Evolutionary conservation across 37 sponge, comb jelly and placozoan species (phyloP), one percentile per base, ranked within the genome.

Genomic region (Mnemiopsis leidyi): DNA sequence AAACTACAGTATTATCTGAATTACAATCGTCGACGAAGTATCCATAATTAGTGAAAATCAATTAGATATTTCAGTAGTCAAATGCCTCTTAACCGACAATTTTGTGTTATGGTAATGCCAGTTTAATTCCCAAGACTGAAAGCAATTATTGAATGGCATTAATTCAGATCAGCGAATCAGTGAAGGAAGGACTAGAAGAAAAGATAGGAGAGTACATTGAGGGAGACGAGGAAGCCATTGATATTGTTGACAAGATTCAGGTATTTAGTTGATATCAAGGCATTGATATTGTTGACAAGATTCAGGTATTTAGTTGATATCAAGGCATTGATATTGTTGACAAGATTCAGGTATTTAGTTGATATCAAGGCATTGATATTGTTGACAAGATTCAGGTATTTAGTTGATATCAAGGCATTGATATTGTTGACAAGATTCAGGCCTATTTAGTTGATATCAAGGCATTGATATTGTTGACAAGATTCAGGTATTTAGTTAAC

Each of bases 401-500:
- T 71, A 67, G 20, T n/a, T n/a, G n/a, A n/a, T n/a, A n/a, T n/a
- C n/a, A n/a, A n/a, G n/a, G n/a, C n/a, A n/a, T n/a, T n/a, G n/a
- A n/a, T n/a, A n/a, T n/a, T n/a, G n/a, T n/a, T n/a, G n/a, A n/a
- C n/a, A n/a, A n/a, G n/a, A n/a, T n/a, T n/a, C n/a, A n/a, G n/a
- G n/a, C n/a, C n/a, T n/a, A n/a, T n/a, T n/a, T n/a, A n/a, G n/a
- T n/a, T n/a, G n/a, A n/a, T n/a, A n/a, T n/a, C n/a, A 85, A 13
- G 40, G 21, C 30, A 40, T 23, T 13, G 90, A 85, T 2, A 40
- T 85, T 23, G 48, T 85, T 0, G 90, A 85, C 35, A 18, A 85
- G 61, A 85, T 85, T 3, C 90, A 85, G 90, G 90, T 85, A 5
- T 36, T 34, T 32, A n/a, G n/a, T n/a, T n/a, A n/a, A n/a, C n/a